Base-by-base conservation (phyloP, 2,888 invertebrate genomes). In the Drosophila testacea region DNA sequence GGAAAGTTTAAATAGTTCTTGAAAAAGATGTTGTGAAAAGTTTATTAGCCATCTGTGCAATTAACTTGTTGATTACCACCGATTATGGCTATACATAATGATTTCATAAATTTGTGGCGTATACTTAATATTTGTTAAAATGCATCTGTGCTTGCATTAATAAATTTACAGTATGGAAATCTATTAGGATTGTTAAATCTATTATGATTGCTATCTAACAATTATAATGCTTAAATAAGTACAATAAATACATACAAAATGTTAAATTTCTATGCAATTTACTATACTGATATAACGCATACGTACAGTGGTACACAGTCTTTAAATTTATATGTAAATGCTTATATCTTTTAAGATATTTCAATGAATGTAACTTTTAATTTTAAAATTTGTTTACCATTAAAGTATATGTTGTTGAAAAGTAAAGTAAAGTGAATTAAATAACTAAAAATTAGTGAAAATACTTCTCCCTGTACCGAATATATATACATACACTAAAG, bases 31-130 rank as follows among this genome's bases (percentile, higher is more conserved):
- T 3, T 42, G 7, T 34, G n/a, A 32, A 27, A 11, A n/a, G 16
- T 22, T 22, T 7, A 11, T 27, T 41, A 3, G n/a, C 32, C 32
- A 34, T 2, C 11, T 7, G 11, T 34, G 22, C n/a, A 55, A 55
- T 55, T 55, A 44, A 44, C 42, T 34, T 55, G 55, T 55, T 42
- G 42, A 34, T 55, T 16, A 30, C 6, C 0, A 16, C 9, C n/a
- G 9, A 27, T 28, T 38, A 44, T 44, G 22, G 4, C 5, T 10
- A 10, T 6, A 13, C 36, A n/a, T 36, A 51, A 38, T n/a, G 22
- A 38, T 3, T 27, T 6, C 2, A 44, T 28, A 6, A 46, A 6
- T 22, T 22, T 22, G 22, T 22, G 22, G 22, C 36, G 51, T 27
- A 36, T 51, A 4, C 51, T n/a, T 36, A 27, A 38, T 51, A 51